Percentiles rank a stretch among this genome's conserved stretches.
These are phyloP conservation scores for Penaeus vannamei DNA, from an alignment of 1,140 invertebrate species.

Conservation along the genomic window DNA sequence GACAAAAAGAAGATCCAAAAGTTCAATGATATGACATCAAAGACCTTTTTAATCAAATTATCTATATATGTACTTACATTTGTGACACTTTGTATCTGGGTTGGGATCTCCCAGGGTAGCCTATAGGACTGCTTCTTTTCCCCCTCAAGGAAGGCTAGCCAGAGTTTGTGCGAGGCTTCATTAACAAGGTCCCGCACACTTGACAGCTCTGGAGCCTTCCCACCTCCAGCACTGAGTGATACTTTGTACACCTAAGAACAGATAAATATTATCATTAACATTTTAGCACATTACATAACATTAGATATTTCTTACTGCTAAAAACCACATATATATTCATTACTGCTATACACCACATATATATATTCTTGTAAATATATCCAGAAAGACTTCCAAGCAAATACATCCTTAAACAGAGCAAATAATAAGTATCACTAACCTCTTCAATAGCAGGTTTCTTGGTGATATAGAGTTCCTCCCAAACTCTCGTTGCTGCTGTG, in stretches of 20 bases:
- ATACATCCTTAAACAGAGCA: background rate
- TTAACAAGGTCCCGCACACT: conserved; percentile 85
- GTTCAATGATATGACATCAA: too few relatives aligned
- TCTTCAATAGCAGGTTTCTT: conserved; percentile 97
- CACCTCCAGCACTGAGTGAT: conserved; percentile 80
- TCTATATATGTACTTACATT: conserved; percentile 71
- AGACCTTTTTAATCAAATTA: too few relatives aligned
- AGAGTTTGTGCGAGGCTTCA: conserved; percentile 88
- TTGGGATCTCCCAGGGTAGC: conserved; percentile 89
- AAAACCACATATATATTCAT: too few relatives aligned
- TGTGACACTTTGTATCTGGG: conserved; percentile 87
- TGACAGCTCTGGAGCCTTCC: conserved; percentile 85
- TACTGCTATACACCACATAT: too few relatives aligned
- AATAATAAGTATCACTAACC: conserved; percentile 65
- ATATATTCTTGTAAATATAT: background rate
- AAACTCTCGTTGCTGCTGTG: conserved; percentile 89
- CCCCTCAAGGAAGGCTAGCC: conserved; percentile 91
- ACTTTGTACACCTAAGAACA: conserved; percentile 86
- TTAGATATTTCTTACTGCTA: too few relatives aligned
- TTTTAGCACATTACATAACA: conserved; percentile 36
- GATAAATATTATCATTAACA: conserved; percentile 34
- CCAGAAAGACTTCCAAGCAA: background rate
- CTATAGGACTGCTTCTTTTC: conserved; percentile 80
- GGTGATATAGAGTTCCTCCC: conserved; percentile 96
- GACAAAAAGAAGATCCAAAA: too few relatives aligned